Evolutionary conservation across 2,888 invertebrate genomes (phyloP).

Genomic region (Pherbina coryleti): DNA sequence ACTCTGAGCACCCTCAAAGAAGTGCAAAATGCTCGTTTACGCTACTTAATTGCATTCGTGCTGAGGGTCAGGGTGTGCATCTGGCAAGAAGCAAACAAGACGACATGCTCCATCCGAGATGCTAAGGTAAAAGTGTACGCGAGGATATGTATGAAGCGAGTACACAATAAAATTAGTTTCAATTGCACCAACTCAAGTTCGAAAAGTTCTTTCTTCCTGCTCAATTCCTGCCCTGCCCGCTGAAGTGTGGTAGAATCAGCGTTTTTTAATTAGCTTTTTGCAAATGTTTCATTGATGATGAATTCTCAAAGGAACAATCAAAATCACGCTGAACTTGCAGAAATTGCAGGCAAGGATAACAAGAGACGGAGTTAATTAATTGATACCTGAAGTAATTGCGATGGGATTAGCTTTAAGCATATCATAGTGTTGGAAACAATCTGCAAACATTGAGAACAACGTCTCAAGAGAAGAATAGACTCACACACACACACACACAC

Average conservation of each 20-base stretch:
- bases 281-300: neutral
- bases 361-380: slow-evolving; percentile 4
- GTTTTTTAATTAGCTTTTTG: slow-evolving; percentile 17
- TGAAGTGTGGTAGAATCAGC: neutral
- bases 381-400: neutral
- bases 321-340: slow-evolving; percentile 1
- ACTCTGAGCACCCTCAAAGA: neutral
- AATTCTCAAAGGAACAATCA: neutral
- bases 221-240: neutral
- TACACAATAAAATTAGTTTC: slow-evolving; percentile 6
- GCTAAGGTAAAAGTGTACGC: neutral
- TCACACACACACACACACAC: too few relatives aligned
- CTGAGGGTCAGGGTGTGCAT: neutral
- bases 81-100: too few relatives aligned
- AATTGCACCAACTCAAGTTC: slow-evolving; percentile 17
- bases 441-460: too few relatives aligned
- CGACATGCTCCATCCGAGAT: too few relatives aligned
- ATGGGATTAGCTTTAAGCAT: neutral
- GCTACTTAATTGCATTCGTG: slow-evolving; percentile 12
- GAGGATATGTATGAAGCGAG: neutral
- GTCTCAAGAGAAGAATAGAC: too few relatives aligned
- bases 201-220: neutral
- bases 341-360: neutral
- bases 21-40: neutral
- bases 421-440: too few relatives aligned